These are phyloP conservation scores for Nasonia giraulti DNA, from an alignment of 1,140 invertebrate species.

Conservation along the genomic window DNA sequence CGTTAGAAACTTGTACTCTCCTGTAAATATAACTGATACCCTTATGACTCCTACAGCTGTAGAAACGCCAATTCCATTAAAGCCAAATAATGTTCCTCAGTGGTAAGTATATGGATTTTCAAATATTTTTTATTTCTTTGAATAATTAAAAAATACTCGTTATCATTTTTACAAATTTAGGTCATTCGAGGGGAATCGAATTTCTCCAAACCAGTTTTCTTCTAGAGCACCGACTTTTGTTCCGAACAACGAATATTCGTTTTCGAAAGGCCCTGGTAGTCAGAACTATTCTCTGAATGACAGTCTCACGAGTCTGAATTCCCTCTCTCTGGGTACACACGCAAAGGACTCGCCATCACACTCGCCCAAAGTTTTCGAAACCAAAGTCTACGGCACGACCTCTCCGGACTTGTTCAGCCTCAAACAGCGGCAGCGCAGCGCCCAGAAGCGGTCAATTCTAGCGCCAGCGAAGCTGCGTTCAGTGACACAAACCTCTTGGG, in stretches of 20 bases:
- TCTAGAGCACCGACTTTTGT: background rate
- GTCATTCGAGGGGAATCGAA: background rate
- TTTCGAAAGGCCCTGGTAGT: background rate
- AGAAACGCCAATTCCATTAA: constrained; percentile 57
- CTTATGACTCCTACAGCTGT: constrained; percentile 43
- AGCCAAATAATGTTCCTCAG: constrained; percentile 48
- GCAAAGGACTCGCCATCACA: constrained; percentile 40
- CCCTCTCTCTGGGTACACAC: constrained; percentile 61
- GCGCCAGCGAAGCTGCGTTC: constrained; percentile 72
- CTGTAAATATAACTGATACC: constrained; percentile 56
- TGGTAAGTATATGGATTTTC: constrained; percentile 54
- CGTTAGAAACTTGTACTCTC: constrained; percentile 44
- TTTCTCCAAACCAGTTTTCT: background rate
- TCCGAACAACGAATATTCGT: background rate
- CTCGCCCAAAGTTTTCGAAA: constrained; percentile 63
- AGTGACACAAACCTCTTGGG: constrained; percentile 72
- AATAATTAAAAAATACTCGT: constrained; percentile 5
- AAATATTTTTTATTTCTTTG: background rate
- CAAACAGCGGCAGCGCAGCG: constrained; percentile 34
- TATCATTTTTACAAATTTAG: background rate
- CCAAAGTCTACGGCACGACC: constrained; percentile 61
- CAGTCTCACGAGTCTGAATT: constrained; percentile 63
- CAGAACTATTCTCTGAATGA: constrained; percentile 56
- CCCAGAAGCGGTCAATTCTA: constrained; percentile 59
- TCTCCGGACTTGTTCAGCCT: constrained; percentile 65